Base-by-base conservation (phyloP, 2,888 invertebrate species). In the Cryptosula pallasiana region DNA sequence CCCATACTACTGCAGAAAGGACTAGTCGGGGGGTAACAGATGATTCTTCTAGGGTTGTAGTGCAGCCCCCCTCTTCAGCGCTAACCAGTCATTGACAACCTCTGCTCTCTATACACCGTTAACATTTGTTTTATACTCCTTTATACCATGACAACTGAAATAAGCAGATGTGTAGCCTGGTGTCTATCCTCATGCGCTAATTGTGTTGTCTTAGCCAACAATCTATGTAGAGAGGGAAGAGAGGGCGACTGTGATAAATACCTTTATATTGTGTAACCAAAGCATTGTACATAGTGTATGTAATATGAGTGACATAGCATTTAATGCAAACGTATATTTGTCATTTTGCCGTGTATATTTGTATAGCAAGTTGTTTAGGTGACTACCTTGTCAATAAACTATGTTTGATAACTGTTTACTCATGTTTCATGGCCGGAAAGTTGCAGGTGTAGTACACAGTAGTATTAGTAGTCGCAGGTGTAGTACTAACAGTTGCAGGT, bases 11-110 rank as follows among this genome's bases (percentile, higher is more conserved):
- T 9, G 9, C 27, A 32, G 63, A 63, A 20, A 63, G 63, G 32
- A 63, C 25, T 63, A 63, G 32, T 63, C 20, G 63, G 34, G 63
- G 63, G 3, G 63, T 20, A 13, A 27, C 29, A 2, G 63, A 63
- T 32, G 63, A 63, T 9, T 34, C 63, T 2, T 27, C 63, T 63
- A 63, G 20, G 63, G 25, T 63, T 27, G 27, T 63, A 9, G 63
- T 63, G 32, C 13, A 27, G 9, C 63, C 25, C 5, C 9, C 45
- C 5, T 20, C 45, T 20, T 45, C 63, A 5, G 32, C 63, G 5
- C 25, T 63, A 2, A 63, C 63, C 63, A 63, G 63, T n/a, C 63
- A 63, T 32, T 63, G 63, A 63, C 20, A n/a, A 5, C 5, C 25
- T 20, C 45, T 45, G 45, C 45, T 9, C 9, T 9, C 20, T 9